Percentiles rank a stretch among this genome's conserved stretches.
Evolutionary conservation across 2,888 invertebrate genomes (phyloP).

Genomic region (Branchellion lobata): DNA sequence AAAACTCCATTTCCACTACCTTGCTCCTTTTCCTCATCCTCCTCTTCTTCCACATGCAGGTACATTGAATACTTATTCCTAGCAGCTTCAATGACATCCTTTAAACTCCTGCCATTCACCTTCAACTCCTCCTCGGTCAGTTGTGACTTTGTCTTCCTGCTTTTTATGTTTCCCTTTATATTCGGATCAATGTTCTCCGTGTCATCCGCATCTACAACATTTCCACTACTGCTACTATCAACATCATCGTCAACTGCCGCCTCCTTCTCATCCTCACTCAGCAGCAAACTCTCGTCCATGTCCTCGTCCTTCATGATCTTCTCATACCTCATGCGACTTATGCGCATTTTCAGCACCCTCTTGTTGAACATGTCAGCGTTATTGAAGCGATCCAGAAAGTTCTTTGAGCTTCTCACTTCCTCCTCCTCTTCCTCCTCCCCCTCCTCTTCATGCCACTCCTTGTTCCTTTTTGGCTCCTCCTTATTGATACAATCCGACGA

Average conservation of each 20-base stretch:
- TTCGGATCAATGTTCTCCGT: slow-evolving; percentile 1
- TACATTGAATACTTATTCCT: background rate
- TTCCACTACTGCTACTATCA: too few relatives aligned
- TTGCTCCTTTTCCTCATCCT: background rate
- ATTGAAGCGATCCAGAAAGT: slow-evolving; percentile 5
- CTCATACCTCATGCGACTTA: slow-evolving; percentile 5
- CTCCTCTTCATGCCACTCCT: too few relatives aligned
- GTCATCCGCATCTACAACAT: background rate
- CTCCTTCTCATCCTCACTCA: slow-evolving; percentile 10
- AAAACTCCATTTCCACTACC: background rate
- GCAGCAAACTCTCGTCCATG: background rate
- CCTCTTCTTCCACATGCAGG: background rate
- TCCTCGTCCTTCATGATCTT: slow-evolving; percentile 3
- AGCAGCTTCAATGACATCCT: background rate
- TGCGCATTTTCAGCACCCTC: background rate
- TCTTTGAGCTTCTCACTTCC: background rate
- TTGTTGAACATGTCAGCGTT: background rate
- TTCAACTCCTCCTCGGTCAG: background rate
- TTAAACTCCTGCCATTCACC: slow-evolving; percentile 4
- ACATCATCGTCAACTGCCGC: background rate
- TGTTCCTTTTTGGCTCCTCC: too few relatives aligned
- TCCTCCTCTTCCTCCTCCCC: too few relatives aligned
- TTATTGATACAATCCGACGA: too few relatives aligned
- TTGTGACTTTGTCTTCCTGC: background rate
- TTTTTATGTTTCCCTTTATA: background rate